Evolutionary conservation across 1,140 invertebrate species (phyloP), one percentile per base, ranked within the genome.

Genomic region (Neodiprion pinetum): DNA sequence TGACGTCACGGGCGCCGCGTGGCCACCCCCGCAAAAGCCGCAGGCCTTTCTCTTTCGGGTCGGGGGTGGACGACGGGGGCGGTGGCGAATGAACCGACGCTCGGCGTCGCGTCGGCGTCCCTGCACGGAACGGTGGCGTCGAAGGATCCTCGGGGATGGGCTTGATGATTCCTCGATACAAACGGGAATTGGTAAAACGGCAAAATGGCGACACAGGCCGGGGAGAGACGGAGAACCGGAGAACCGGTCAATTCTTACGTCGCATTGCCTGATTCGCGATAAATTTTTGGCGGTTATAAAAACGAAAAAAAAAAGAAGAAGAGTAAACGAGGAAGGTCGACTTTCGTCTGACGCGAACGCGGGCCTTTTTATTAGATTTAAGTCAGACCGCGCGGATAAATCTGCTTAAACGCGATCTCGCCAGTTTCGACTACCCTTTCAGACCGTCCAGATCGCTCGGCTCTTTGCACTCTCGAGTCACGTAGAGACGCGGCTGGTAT

Each of bases 101-200:
- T 74, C 74, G 72, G 75, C 75, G 72, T 77, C 72, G 77, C 72
- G 70, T 75, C 75, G 80, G 81, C 84, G 84, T 78, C 73, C 73
- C 78, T 75, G 67, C 78, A 72, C 80, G 73, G 84, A 77, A 70
- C 74, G 79, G 72, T 80, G 82, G 81, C 81, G 83, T 76, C 80
- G 81, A 17, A 61, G 53, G 53, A 61, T 61, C 53, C 53, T 61
- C n/a, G 11, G 81, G 79, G 80, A 80, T 85, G 80, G 82, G 79
- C 80, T 82, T 84, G 76, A 78, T 85, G 85, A 87, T 86, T 80
- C 81, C 83, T 71, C 80, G 83, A 86, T 85, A 87, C 83, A 86
- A 86, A 85, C 82, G 81, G 80, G 85, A 85, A 85, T 83, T 81
- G 72, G 73, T 68, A 70, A 14, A 17, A 75, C 81, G 80, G 71